phyloP scores from a whole-genome alignment of 2,797 vertebrate species.

The Anomalospiza imberbis region DNA sequence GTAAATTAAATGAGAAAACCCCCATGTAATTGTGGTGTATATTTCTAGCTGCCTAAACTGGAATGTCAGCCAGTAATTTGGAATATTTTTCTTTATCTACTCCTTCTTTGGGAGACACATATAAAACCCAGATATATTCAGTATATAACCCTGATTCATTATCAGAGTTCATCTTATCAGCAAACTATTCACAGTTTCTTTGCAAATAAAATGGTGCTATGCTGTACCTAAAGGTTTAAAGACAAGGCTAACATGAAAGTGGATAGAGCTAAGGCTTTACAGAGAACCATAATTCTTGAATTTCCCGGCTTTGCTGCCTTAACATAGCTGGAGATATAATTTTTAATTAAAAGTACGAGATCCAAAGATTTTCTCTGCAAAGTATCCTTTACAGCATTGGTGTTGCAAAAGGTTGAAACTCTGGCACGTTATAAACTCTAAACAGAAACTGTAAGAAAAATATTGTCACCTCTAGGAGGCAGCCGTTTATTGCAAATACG shows the following conservation, averaged over 20 bases:
- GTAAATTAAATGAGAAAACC: not conserved
- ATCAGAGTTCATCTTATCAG: not conserved
- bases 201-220: not conserved
- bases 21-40: not conserved
- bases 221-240: not conserved
- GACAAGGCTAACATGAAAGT: not conserved
- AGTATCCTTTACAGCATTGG: not conserved
- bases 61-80: not conserved
- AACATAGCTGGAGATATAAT: not conserved
- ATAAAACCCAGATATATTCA: not conserved
- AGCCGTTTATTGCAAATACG: conserved; percentile 39
- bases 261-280: not conserved
- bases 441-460: not conserved
- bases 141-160: not conserved
- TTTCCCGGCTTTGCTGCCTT: not conserved
- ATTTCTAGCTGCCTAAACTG: not conserved
- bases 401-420: not conserved
- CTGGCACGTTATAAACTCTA: not conserved
- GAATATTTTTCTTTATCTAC: not conserved
- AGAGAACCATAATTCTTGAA: not conserved
- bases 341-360: not conserved
- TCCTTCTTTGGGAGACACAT: not conserved
- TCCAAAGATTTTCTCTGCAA: not conserved
- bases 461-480: conserved; percentile 48
- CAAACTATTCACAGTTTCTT: not conserved